Base-by-base conservation (phyloP, 2,888 invertebrate species). In the Hirudinaria manillensis region DNA sequence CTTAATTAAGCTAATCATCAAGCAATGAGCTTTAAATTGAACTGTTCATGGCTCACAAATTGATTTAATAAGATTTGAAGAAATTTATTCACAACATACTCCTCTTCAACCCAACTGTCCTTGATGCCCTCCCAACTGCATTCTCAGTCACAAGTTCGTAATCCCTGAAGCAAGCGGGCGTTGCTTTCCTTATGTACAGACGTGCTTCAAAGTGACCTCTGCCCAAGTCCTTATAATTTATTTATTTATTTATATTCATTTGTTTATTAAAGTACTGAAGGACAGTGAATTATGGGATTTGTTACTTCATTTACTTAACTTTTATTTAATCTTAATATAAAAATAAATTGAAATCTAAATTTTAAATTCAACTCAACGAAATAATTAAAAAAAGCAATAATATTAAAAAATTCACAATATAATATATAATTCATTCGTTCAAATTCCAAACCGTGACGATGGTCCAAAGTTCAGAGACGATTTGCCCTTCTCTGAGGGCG, bases 391-490 rank as follows among this genome's bases (percentile, higher is more conserved):
- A n/a, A n/a, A n/a, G n/a, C n/a, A n/a, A n/a, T n/a, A n/a, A 38
- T 4, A 16, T 10, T 45, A 45, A 4, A 16, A 45, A 45, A 3
- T 6, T 45, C 10, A 7, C 10, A 45, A 45, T 45, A 16, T 45
- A 45, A 1, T 53, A 53, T 53, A 16, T 61, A 16, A 61, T 61
- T 29, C 13, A 61, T 16, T 29, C 2, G 19, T 7, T 61, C n/a
- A 61, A 24, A 61, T n/a, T 21, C 6, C 65, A 36, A 68, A 78
- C 78, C 77, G 70, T 75, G 32, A 77, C 77, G 13, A 77, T 72
- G 27, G 76, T 77, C 77, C 77, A 77, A 56, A 71, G 75, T 67
- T 77, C 76, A 27, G 67, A 55, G 29, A 66, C 61, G 56, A 77
- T 66, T 36, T 75, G 29, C 32, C 77, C 77, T 34, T 77, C 76